Evolutionary conservation across 2,888 invertebrate species (phyloP), one percentile per base, ranked within the genome.

Genomic region (Petrolisthes manimaculis): DNA sequence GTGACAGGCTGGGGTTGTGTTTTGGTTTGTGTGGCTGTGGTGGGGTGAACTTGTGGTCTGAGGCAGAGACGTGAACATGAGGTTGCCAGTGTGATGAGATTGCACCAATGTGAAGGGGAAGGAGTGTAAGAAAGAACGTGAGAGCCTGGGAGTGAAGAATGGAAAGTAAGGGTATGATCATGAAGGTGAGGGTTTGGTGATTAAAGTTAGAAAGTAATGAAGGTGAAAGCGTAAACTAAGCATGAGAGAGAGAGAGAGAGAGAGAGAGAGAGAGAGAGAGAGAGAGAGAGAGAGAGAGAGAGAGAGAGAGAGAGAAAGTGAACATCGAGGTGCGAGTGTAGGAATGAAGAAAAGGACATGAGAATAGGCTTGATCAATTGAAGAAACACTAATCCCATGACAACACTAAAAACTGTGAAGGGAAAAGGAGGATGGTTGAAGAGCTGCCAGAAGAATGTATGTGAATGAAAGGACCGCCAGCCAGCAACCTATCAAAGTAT

Each of bases 251-350:
- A n/a, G n/a, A n/a, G n/a, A n/a, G 24, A 18, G 18, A 37, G 77
- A 77, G 14, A 61, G 6, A 14, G 61, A 6, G 61, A 14, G 61
- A 61, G n/a, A n/a, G n/a, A 14, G 61, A 9, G 61, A 61, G 14
- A 14, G 61, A 61, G 6, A 12, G 61, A 24, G 61, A 61, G 61
- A 61, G 81, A 61, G 24, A 81, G 81, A 21, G 61, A 61, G 81
- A 81, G 56, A 56, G 81, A 21, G 81, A 81, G 61, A 56, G 79
- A 54, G 79, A 79, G 79, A 14, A 53, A 12, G 74, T 12, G 21
- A 74, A 9, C 18, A 21, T 18, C 18, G 74, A 61, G 61, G 12
- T 9, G 61, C 9, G 61, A 61, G 61, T 12, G 18, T 61, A 3
- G 61, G 12, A 61, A 61, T 14, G 18, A 61, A 61, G 18, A 61